Conservation (phyloP, 2,888 invertebrate species). For the Cynaeus angustus region DNA sequence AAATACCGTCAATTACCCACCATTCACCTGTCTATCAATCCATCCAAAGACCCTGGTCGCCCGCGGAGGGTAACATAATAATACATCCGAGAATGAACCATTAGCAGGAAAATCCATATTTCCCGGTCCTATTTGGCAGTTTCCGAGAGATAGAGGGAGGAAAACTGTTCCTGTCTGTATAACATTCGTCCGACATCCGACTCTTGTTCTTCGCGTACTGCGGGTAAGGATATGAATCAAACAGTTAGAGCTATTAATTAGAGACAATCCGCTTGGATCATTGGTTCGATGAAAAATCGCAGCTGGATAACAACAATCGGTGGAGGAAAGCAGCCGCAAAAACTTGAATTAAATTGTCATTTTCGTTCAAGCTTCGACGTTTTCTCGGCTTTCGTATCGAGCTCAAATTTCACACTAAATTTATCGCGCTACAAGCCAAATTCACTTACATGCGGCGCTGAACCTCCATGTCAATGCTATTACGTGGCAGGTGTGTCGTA, state of each 20-base stretch:
- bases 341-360: constrained; percentile 38
- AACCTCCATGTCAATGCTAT: constrained; percentile 60
- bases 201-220: constrained; percentile 40
- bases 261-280: constrained; percentile 21
- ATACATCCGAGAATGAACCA: constrained; percentile 56
- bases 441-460: constrained; percentile 58
- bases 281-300: constrained; percentile 21
- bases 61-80: constrained; percentile 47
- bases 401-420: constrained; percentile 56
- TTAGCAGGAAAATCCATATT: constrained; percentile 56
- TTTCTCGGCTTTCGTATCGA: constrained; percentile 1
- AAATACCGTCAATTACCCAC: constrained; percentile 43
- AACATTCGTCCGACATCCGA: constrained; percentile 39
- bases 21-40: constrained; percentile 45
- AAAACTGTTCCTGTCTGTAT: constrained; percentile 15
- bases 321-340: constrained; percentile 1
- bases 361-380: constrained; percentile 12
- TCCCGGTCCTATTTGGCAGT: constrained; percentile 48
- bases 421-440: constrained; percentile 53
- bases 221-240: constrained; percentile 44
- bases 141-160: constrained; percentile 44
- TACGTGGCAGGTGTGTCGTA: constrained; percentile 59
- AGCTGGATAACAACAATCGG: constrained; percentile 1
- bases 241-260: constrained; percentile 41
- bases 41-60: constrained; percentile 25